phyloP scores from a whole-genome alignment of 2,113 vertebrate species.

The Trochalopteron elliotii region DNA sequence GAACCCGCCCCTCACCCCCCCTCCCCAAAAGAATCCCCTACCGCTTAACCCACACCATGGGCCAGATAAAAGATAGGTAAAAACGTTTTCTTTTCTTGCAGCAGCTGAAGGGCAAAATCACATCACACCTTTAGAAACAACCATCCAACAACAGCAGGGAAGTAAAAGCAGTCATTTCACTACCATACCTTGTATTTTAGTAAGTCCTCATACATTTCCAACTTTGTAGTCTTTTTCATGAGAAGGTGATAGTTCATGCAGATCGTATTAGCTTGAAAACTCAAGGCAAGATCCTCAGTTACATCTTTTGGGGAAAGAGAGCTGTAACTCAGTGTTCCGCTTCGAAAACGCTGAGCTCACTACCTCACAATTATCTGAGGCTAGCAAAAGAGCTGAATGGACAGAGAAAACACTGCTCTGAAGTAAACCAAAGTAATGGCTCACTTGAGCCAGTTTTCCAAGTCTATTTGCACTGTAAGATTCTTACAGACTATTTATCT shows the following conservation, averaged over 20 bases:
- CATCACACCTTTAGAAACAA: background rate
- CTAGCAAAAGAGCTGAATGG: background rate
- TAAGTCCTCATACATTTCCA: background rate
- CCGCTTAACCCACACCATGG: background rate
- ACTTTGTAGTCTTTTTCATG: background rate
- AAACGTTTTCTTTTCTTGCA: background rate
- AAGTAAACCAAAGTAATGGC: background rate
- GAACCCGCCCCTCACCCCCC: rapidly evolving
- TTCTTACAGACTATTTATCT: background rate
- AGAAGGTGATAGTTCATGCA: background rate
- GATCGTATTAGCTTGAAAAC: background rate
- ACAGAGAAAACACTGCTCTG: background rate
- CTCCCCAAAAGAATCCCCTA: background rate
- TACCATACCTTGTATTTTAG: background rate
- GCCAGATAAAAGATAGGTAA: background rate
- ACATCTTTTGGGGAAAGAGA: background rate
- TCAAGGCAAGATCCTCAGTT: background rate
- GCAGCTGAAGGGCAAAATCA: background rate
- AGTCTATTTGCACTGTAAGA: background rate
- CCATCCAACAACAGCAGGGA: background rate
- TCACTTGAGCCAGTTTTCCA: background rate
- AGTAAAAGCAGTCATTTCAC: background rate
- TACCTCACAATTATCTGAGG: background rate
- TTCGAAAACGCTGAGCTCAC: background rate
- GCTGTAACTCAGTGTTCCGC: background rate